phyloP scores from a whole-genome alignment of 1,140 invertebrate genomes.

The Sinella curviseta region DNA sequence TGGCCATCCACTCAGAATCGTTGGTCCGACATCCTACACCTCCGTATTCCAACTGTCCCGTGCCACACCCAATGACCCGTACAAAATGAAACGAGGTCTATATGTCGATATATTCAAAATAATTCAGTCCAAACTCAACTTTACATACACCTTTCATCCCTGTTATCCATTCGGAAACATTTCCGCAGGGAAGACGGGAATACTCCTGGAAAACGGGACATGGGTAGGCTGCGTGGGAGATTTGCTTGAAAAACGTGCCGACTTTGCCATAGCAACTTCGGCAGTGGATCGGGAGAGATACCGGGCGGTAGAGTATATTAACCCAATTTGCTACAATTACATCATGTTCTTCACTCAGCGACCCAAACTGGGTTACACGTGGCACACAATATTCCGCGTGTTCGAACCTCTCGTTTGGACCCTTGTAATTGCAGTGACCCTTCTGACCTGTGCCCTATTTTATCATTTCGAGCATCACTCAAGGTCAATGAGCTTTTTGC shows the following conservation, averaged over 20 bases:
- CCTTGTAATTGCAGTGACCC: not conserved
- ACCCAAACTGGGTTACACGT: not conserved
- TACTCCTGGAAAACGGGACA: not conserved
- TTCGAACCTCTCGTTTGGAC: not conserved
- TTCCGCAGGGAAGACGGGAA: not conserved
- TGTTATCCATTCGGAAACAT: not conserved
- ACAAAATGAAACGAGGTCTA: not conserved
- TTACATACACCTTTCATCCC: not conserved
- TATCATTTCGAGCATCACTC: not conserved
- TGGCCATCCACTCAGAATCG: not conserved
- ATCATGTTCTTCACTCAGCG: not conserved
- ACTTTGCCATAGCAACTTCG: not conserved
- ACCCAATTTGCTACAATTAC: not conserved
- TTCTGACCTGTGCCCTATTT: not conserved
- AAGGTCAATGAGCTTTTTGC: not conserved
- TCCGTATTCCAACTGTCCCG: not conserved
- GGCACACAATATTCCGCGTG: not conserved
- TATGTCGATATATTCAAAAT: not conserved
- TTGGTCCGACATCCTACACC: not conserved
- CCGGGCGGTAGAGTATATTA: not conserved
- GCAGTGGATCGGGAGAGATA: not conserved
- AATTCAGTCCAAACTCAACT: not conserved
- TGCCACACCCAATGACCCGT: no score
- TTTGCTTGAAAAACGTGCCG: not conserved
- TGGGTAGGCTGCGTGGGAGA: constrained; percentile 3